These are phyloP conservation scores for Thyatira batis DNA, from an alignment of 2,888 invertebrate genomes.

Conservation along the genomic window DNA sequence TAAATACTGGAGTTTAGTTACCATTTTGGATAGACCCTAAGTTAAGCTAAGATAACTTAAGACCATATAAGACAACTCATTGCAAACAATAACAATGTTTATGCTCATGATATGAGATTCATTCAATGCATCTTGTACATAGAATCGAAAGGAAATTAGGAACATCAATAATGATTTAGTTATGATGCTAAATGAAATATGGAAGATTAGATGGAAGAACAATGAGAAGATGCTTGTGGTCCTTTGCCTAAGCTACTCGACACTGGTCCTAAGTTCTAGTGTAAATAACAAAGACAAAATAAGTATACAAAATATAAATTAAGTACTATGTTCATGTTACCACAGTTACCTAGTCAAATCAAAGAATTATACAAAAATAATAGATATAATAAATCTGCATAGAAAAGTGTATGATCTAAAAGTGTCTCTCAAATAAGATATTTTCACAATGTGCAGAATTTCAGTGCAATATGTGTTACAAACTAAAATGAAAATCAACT, in stretches of 20 bases:
- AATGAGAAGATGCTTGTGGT: conserved; percentile 29
- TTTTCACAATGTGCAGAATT: conserved; percentile 6
- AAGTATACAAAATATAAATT: conserved; percentile 32
- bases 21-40: not conserved
- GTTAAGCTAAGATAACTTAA: not conserved
- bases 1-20: not conserved
- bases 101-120: not conserved
- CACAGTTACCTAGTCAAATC: not conserved
- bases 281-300: conserved; percentile 30
- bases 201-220: conserved; percentile 20
- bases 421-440: conserved; percentile 1
- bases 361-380: conserved; percentile 1
- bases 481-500: conserved; percentile 16
- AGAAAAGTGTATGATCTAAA: not conserved
- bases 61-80: not conserved
- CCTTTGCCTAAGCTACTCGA: conserved; percentile 31
- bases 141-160: conserved; percentile 10
- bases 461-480: conserved; percentile 16
- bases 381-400: not conserved
- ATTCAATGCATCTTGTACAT: not conserved
- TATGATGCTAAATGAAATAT: not conserved
- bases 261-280: conserved; percentile 43
- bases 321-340: conserved; percentile 39
- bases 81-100: not conserved
- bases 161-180: conserved; percentile 9